Evolutionary conservation across 1,140 invertebrate genomes (phyloP).

Genomic region (Heliconius nattereri): DNA sequence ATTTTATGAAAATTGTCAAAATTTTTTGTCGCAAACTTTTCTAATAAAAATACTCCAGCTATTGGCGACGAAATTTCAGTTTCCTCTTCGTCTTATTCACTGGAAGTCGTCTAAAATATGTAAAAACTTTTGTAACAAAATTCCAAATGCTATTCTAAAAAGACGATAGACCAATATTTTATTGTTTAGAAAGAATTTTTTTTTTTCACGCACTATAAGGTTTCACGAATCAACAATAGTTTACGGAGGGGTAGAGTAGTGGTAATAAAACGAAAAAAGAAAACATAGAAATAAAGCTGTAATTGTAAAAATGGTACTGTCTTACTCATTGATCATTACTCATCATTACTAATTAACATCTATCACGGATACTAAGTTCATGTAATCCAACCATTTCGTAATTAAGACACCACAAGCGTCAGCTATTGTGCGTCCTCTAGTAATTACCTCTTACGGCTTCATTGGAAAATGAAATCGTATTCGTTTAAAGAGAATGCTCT

Average conservation of each 20-base stretch:
- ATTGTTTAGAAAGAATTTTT: no score
- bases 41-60: slow-evolving; percentile 60
- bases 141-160: no score
- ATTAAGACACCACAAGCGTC: slow-evolving; percentile 21
- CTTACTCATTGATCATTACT: no score
- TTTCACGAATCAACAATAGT: no score
- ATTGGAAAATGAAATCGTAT: slow-evolving; percentile 21
- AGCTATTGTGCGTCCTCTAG: slow-evolving; percentile 5
- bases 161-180: no score
- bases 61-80: slow-evolving; percentile 43
- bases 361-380: neutral
- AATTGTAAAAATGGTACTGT: no score
- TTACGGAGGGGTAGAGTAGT: no score
- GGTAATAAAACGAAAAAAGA: no score
- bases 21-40: slow-evolving; percentile 48
- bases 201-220: no score
- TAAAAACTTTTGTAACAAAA: slow-evolving; percentile 36
- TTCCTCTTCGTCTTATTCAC: slow-evolving; percentile 24
- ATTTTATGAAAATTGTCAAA: slow-evolving; percentile 36
- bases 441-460: slow-evolving; percentile 20
- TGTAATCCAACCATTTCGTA: slow-evolving; percentile 29
- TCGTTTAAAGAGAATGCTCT: neutral
- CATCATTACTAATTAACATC: no score
- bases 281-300: no score
- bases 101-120: slow-evolving; percentile 43